These are phyloP conservation scores for Chanos chanos DNA, from an alignment of 2,797 vertebrate species.

Conservation along the genomic window DNA sequence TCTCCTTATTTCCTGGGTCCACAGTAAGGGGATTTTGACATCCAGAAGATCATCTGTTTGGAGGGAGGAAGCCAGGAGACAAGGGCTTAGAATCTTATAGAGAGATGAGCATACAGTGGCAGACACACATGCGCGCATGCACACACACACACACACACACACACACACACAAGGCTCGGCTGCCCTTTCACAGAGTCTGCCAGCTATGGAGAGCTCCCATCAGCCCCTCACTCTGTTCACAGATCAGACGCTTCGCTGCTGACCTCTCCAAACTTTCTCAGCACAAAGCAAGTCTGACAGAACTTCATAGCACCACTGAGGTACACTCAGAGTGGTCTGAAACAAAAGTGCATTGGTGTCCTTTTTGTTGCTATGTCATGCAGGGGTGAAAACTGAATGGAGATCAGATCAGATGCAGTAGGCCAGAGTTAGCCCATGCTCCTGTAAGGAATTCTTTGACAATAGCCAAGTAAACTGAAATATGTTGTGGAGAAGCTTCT, in stretches of 20 bases:
- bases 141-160: too few species aligned
- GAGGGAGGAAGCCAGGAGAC: constrained; percentile 64
- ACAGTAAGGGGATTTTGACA: constrained; percentile 75
- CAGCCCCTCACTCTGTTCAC: constrained; percentile 56
- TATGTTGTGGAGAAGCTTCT: too few species aligned
- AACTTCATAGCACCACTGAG: constrained; percentile 56
- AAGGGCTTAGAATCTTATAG: constrained; percentile 76
- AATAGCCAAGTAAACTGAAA: too few species aligned
- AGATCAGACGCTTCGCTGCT: constrained; percentile 69
- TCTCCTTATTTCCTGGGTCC: constrained; percentile 71
- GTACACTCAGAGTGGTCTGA: constrained; percentile 50
- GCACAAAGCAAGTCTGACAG: constrained; percentile 54
- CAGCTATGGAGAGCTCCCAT: constrained; percentile 66
- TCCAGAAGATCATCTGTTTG: constrained; percentile 74
- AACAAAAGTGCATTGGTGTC: constrained; percentile 12
- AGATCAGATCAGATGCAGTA: constrained; percentile 1
- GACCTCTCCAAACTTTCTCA: constrained; percentile 36
- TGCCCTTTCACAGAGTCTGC: constrained; percentile 58
- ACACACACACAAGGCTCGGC: constrained; percentile 67
- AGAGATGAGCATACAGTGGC: constrained; percentile 64
- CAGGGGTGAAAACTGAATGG: constrained; percentile 1
- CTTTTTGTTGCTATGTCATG: constrained; percentile 24
- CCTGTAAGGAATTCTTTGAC: too few species aligned
- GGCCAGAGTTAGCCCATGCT: too few species aligned
- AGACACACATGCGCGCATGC: too few species aligned